Percentiles rank a stretch among this genome's conserved stretches.
phyloP scores from a whole-genome alignment of 2,797 vertebrate genomes.

The Bovichtus diacanthus region DNA sequence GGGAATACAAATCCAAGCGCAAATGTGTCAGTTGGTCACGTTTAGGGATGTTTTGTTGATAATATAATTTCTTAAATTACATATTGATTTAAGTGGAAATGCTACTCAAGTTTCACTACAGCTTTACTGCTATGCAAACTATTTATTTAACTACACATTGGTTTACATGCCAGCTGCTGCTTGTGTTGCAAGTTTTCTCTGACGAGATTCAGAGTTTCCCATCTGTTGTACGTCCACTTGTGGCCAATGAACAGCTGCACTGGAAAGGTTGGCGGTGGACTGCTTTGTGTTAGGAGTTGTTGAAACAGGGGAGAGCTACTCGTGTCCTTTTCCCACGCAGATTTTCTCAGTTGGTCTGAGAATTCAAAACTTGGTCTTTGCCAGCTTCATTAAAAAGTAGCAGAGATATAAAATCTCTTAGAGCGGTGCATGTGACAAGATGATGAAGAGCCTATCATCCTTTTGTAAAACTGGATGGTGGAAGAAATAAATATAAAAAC shows the following conservation, averaged over 20 bases:
- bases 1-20: constrained; percentile 11
- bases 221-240: constrained; percentile 22
- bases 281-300: constrained; percentile 17
- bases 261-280: constrained; percentile 1
- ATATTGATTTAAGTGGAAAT: not conserved
- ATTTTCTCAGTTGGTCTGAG: constrained; percentile 41
- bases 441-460: not conserved
- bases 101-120: not conserved
- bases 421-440: not conserved
- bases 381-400: constrained; percentile 20
- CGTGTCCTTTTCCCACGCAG: constrained; percentile 45
- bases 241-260: constrained; percentile 16
- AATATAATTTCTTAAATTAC: constrained; percentile 1
- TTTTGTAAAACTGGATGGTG: constrained; percentile 1
- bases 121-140: not conserved
- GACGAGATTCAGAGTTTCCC: constrained; percentile 23
- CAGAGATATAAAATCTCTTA: constrained; percentile 5
- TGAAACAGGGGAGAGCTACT: constrained; percentile 21
- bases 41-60: constrained; percentile 1
- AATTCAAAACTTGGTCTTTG: constrained; percentile 23
- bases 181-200: constrained; percentile 12
- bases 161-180: constrained; percentile 19
- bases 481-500: not conserved
- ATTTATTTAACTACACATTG: constrained; percentile 2
- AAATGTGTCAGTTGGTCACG: not conserved